Conservation (phyloP, 2,113 vertebrate species). For the Natator depressus region DNA sequence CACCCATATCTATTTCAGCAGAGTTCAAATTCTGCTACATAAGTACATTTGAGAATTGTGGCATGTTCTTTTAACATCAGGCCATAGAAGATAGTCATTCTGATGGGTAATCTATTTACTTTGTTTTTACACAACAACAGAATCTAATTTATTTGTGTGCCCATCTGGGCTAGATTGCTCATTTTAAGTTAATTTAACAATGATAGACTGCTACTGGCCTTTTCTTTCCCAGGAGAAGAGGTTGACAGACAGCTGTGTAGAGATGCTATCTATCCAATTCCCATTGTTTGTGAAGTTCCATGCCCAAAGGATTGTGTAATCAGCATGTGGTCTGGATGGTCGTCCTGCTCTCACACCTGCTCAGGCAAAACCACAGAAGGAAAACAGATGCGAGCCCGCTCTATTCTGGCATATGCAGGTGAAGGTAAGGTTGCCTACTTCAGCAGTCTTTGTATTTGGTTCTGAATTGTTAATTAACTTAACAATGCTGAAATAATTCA, state of each 20-base stretch:
- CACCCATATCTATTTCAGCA: neutral
- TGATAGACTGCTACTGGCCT: slow-evolving; percentile 64
- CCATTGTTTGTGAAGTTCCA: slow-evolving; percentile 86
- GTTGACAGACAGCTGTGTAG: slow-evolving; percentile 88
- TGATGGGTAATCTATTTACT: slow-evolving; percentile 57
- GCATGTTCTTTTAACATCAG: slow-evolving; percentile 9
- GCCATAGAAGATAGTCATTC: slow-evolving; percentile 8
- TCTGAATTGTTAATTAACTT: neutral
- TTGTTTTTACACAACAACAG: slow-evolving; percentile 56
- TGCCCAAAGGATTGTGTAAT: slow-evolving; percentile 96
- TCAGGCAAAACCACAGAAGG: slow-evolving; percentile 96
- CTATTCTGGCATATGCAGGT: slow-evolving; percentile 92
- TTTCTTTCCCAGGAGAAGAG: slow-evolving; percentile 83
- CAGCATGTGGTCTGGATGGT: slow-evolving; percentile 92
- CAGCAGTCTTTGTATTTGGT: neutral
- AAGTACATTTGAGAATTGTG: neutral
- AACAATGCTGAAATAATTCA: neutral
- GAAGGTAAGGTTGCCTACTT: slow-evolving; percentile 85
- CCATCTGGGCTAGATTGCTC: slow-evolving; percentile 66
- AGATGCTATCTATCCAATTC: slow-evolving; percentile 84
- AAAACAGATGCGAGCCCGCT: slow-evolving; percentile 91
- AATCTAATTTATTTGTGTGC: slow-evolving; percentile 65
- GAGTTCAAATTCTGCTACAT: neutral
- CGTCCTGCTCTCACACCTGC: slow-evolving; percentile 97
- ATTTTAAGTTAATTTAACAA: slow-evolving; percentile 70